Percentiles rank a stretch among this genome's conserved stretches.
Conservation (phyloP, 2,888 invertebrate genomes). For the Drosophila tripunctata region DNA sequence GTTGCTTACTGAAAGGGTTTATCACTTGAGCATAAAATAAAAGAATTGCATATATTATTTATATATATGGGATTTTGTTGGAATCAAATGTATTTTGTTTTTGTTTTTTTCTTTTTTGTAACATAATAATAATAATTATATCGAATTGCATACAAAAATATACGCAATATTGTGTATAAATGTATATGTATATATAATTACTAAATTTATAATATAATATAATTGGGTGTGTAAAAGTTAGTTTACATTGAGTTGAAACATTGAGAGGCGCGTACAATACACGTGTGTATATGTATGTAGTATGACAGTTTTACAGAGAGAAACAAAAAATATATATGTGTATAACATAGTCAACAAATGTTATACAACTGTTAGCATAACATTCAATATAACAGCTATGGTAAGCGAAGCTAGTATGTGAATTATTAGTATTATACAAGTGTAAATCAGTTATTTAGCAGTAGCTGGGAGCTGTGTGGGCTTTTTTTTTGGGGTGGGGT, state of each 20-base stretch:
- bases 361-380: conserved; percentile 29
- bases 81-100: conserved; percentile 61
- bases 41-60: background rate
- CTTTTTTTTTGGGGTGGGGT: conserved; percentile 10
- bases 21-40: background rate
- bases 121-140: conserved; percentile 48
- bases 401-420: conserved; percentile 17
- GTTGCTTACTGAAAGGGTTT: background rate
- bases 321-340: background rate
- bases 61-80: conserved; percentile 27
- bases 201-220: conserved; percentile 24
- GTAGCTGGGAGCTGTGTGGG: too few relatives aligned
- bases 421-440: conserved; percentile 8
- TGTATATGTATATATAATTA: conserved; percentile 16
- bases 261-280: conserved; percentile 41
- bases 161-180: conserved; percentile 33
- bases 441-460: conserved; percentile 24
- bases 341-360: conserved; percentile 27
- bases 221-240: conserved; percentile 8
- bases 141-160: conserved; percentile 61
- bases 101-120: too few relatives aligned
- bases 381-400: conserved; percentile 35
- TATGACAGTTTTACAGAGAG: conserved; percentile 9
- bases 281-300: background rate
- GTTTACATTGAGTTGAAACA: conserved; percentile 30